Base-by-base conservation (phyloP, 1,140 invertebrate species). In the Cotesia vestalis region DNA sequence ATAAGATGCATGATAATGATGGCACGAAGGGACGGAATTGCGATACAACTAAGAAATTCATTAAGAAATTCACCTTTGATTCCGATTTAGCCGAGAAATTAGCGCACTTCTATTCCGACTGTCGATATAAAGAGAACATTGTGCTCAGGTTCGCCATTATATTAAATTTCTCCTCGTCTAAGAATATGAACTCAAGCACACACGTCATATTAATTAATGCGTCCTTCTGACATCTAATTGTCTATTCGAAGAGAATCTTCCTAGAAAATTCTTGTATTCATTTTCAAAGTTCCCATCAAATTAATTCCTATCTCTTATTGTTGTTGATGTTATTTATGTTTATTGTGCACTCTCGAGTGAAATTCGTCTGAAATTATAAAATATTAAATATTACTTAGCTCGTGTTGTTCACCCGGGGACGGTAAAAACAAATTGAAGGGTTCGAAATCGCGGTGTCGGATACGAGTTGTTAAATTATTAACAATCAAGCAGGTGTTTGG, bases 401-500 rank as follows among this genome's bases (percentile, higher is more conserved):
- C 46, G 53, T 14, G 17, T 14, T n/a, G 4, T n/a, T 55, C 5
- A 55, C 12, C 5, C 12, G 12, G 12, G 63, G 59, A 52, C 55
- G 27, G 60, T 64, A 55, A 12, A 67, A 66, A 66, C 71, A 68
- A 66, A 74, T 71, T 59, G 61, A 70, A 64, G 66, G 67, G 71
- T 40, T 69, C 69, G 53, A 72, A 74, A 77, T 76, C 75, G 73
- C 61, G 59, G 69, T 73, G 73, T 76, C 74, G 76, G 77, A 6
- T 46, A 6, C 40, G 11, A 77, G 73, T 77, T 75, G 76, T 78
- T 75, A 80, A 81, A 81, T 81, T 81, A 81, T 81, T 81, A 80
- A 81, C 78, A 80, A 81, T 81, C 80, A 80, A 77, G 80, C 80
- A 81, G 80, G 80, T 81, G 80, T 80, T 80, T 81, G 79, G 74